These are phyloP conservation scores for Cosmorhoe ocellata DNA, from an alignment of 2,888 invertebrate genomes.

Conservation along the genomic window DNA sequence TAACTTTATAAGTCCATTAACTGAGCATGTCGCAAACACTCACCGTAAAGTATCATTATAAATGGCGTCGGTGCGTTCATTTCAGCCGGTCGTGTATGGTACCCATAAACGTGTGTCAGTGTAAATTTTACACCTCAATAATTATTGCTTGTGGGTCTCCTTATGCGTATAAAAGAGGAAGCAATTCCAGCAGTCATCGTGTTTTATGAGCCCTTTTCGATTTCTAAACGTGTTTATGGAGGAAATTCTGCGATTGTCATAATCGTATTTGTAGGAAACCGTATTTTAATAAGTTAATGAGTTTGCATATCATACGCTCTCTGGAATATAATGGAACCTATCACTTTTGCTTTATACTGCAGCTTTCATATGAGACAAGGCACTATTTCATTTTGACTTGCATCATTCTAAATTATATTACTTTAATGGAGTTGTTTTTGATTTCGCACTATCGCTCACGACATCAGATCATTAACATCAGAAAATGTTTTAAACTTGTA, in stretches of 20 bases:
- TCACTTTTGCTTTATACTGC: slow-evolving; percentile 9
- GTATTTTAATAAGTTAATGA: slow-evolving; percentile 33
- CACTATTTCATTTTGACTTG: slow-evolving; percentile 6
- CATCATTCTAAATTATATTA: slow-evolving; percentile 4
- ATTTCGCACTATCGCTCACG: slow-evolving; percentile 21
- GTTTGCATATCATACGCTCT: slow-evolving; percentile 15
- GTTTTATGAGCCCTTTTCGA: slow-evolving; percentile 65
- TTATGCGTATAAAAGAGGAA: slow-evolving; percentile 59
- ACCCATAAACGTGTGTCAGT: slow-evolving; percentile 62
- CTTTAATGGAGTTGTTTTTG: slow-evolving; percentile 18
- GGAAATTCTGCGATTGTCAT: slow-evolving; percentile 50
- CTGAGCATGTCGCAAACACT: slow-evolving; percentile 63
- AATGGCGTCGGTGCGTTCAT: slow-evolving; percentile 43
- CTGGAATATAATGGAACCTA: slow-evolving; percentile 6
- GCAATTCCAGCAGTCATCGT: slow-evolving; percentile 63
- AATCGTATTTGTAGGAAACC: slow-evolving; percentile 40
- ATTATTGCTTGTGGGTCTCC: slow-evolving; percentile 58
- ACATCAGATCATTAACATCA: slow-evolving; percentile 21
- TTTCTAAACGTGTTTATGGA: slow-evolving; percentile 61
- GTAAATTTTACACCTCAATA: slow-evolving; percentile 71
- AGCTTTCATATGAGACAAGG: slow-evolving; percentile 4
- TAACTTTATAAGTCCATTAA: slow-evolving; percentile 70
- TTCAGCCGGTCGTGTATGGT: slow-evolving; percentile 43
- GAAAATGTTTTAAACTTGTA: slow-evolving; percentile 8
- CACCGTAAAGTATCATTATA: slow-evolving; percentile 60